Conservation (phyloP, 2,797 vertebrate species). For the Geotrypetes seraphini region DNA sequence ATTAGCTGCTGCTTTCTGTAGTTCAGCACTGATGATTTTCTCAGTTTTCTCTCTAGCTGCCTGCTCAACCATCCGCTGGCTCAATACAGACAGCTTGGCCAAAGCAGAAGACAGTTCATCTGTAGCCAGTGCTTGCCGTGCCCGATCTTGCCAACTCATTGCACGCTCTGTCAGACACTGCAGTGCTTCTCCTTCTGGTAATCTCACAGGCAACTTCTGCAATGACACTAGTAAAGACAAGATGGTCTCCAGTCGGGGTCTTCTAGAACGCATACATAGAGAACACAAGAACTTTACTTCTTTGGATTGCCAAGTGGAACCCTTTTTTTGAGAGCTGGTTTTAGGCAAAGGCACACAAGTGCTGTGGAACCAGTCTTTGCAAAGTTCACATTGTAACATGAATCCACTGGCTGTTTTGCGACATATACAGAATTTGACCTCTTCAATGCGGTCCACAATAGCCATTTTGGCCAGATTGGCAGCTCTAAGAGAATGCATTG, state of each 20-base stretch:
- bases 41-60: slow-evolving; percentile 94
- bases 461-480: slow-evolving; percentile 95
- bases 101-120: slow-evolving; percentile 89
- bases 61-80: slow-evolving; percentile 96
- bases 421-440: slow-evolving; percentile 95
- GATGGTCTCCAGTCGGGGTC: slow-evolving; percentile 90
- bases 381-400: slow-evolving; percentile 96
- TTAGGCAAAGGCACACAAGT: slow-evolving; percentile 91
- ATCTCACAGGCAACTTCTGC: slow-evolving; percentile 88
- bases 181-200: slow-evolving; percentile 89
- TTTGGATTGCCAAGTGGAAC: slow-evolving; percentile 82
- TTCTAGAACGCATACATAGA: slow-evolving; percentile 85
- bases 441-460: slow-evolving; percentile 91
- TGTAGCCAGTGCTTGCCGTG: slow-evolving; percentile 85
- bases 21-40: slow-evolving; percentile 94
- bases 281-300: slow-evolving; percentile 95
- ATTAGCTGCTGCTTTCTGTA: slow-evolving; percentile 95
- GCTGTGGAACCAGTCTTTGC: slow-evolving; percentile 97
- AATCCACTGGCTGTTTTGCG: slow-evolving; percentile 90
- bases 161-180: slow-evolving; percentile 94
- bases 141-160: slow-evolving; percentile 98
- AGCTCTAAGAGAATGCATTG: slow-evolving; percentile 85
- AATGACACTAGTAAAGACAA: slow-evolving; percentile 88
- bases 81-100: slow-evolving; percentile 92
- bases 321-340: slow-evolving; percentile 81